Conservation (phyloP, 2,113 vertebrate species). For the Psilopogon haemacephalus region DNA sequence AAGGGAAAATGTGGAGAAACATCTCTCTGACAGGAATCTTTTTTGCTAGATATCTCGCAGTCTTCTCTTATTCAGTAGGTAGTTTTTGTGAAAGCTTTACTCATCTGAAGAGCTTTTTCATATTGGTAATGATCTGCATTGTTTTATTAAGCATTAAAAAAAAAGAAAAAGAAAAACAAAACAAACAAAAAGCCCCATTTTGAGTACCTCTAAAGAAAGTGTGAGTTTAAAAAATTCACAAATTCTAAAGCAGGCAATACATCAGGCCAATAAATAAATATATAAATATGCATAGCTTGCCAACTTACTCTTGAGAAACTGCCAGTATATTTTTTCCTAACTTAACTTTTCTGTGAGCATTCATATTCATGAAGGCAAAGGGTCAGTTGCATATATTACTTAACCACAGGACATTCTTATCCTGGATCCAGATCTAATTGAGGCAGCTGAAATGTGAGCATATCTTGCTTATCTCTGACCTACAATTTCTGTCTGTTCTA, state of each 20-base stretch:
- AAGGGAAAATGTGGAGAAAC: not conserved
- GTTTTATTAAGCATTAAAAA: not conserved
- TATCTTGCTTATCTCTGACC: constrained; percentile 52
- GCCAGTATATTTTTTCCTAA: not conserved
- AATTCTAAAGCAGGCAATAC: not conserved
- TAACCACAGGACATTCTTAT: constrained; percentile 59
- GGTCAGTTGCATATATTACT: constrained; percentile 48
- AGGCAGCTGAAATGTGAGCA: constrained; percentile 41
- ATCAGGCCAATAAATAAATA: not conserved
- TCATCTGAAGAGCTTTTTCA: not conserved
- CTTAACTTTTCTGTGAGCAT: constrained; percentile 38
- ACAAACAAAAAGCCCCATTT: too few species aligned
- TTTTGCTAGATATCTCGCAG: not conserved
- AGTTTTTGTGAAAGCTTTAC: not conserved
- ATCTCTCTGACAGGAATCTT: not conserved
- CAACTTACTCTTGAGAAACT: not conserved
- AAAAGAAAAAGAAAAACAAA: too few species aligned
- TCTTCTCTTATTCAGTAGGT: not conserved
- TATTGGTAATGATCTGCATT: not conserved
- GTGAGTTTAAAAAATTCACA: not conserved
- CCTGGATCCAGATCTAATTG: constrained; percentile 55
- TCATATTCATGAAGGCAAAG: constrained; percentile 54
- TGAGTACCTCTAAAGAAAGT: not conserved
- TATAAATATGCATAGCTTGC: not conserved
- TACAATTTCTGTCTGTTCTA: constrained; percentile 60